Conservation (phyloP, 2,797 vertebrate species). For the Glossophaga mutica region DNA sequence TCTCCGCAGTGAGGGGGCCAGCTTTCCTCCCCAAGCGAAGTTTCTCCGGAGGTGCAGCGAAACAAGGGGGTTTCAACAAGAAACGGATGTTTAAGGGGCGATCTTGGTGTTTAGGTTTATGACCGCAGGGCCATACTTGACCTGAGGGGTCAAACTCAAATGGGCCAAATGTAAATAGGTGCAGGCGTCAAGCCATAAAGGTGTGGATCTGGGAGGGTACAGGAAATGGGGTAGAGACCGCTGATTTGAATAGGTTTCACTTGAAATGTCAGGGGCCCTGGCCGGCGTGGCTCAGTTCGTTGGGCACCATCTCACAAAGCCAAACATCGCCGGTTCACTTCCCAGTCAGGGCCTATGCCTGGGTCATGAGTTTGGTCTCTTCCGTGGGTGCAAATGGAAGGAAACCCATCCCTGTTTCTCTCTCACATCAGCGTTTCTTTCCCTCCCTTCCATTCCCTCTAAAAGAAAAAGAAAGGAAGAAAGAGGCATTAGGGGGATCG, state of each 20-base stretch:
- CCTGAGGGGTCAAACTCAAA: neutral
- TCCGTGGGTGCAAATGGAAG: neutral
- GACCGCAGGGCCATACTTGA: neutral
- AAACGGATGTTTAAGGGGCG: neutral
- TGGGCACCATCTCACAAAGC: neutral
- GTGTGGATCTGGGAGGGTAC: neutral
- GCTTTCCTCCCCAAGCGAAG: rapidly evolving
- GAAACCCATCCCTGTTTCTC: no score
- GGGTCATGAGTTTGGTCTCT: no score
- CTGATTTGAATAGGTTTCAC: neutral
- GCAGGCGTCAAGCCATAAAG: neutral
- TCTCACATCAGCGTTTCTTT: neutral
- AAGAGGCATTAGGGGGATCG: neutral
- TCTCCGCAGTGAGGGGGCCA: neutral
- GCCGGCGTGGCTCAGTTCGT: neutral
- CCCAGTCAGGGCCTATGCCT: neutral
- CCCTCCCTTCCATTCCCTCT: neutral
- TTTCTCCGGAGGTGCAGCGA: neutral
- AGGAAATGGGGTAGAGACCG: rapidly evolving
- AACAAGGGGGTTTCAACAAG: neutral
- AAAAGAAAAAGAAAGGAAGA: neutral
- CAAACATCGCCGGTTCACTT: neutral
- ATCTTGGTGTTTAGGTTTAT: neutral
- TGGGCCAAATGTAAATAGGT: neutral
- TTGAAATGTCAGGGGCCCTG: neutral